Conservation (phyloP, 2,888 invertebrate species). For the Pollenia amentaria region DNA sequence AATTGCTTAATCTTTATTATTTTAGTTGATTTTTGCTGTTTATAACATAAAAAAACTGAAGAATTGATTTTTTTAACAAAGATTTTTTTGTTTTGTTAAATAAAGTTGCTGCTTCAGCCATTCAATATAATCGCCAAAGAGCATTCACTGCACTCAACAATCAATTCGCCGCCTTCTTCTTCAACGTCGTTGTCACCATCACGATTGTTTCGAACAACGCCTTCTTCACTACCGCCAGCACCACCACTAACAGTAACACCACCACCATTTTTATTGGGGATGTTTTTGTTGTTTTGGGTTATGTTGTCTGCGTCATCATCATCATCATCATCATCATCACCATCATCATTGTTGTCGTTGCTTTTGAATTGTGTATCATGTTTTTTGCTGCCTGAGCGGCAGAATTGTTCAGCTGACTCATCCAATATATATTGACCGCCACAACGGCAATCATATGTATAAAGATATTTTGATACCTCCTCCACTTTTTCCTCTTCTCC, state of each 20-base stretch:
- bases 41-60: slow-evolving; percentile 21
- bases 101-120: slow-evolving; percentile 74
- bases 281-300: slow-evolving; percentile 65
- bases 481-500: background rate
- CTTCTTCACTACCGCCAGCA: slow-evolving; percentile 47
- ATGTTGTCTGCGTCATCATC: slow-evolving; percentile 66
- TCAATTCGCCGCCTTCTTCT: slow-evolving; percentile 82
- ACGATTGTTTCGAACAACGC: slow-evolving; percentile 60
- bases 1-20: slow-evolving; percentile 65
- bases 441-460: slow-evolving; percentile 88
- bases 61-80: slow-evolving; percentile 49
- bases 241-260: slow-evolving; percentile 21
- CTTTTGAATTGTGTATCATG: slow-evolving; percentile 57
- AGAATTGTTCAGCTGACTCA: slow-evolving; percentile 78
- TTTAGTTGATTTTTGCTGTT: slow-evolving; percentile 52
- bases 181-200: slow-evolving; percentile 80
- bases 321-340: slow-evolving; percentile 44
- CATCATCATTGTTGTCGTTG: slow-evolving; percentile 42
- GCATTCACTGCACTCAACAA: slow-evolving; percentile 90
- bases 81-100: slow-evolving; percentile 50
- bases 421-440: slow-evolving; percentile 86
- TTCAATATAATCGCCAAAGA: slow-evolving; percentile 87
- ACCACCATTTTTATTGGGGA: slow-evolving; percentile 50
- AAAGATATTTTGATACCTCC: slow-evolving; percentile 69
- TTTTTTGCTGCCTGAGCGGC: slow-evolving; percentile 55